Percentiles rank a stretch among this genome's conserved stretches.
These are phyloP conservation scores for rabbit (Oryctolagus cuniculus) DNA, from an alignment of 2,113 vertebrate species.

Conservation along the genomic window DNA sequence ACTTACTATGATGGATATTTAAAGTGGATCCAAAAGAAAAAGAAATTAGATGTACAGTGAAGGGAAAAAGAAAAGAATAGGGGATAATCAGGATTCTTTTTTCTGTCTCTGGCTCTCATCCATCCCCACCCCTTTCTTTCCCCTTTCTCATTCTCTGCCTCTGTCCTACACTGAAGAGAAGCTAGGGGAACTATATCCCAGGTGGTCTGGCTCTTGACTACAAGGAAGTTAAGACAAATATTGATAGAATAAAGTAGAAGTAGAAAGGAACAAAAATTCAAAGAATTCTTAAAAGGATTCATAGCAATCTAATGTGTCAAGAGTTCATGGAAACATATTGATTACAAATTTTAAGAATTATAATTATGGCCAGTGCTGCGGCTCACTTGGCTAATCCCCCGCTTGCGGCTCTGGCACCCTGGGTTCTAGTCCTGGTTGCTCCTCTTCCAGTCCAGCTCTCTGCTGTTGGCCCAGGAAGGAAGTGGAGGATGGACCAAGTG, in stretches of 20 bases:
- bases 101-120: not conserved
- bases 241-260: not conserved
- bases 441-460: too few relatives aligned
- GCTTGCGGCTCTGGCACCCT: too few relatives aligned
- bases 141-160: too few relatives aligned
- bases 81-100: not conserved
- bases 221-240: not conserved
- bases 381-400: too few relatives aligned
- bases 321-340: not conserved
- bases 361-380: too few relatives aligned
- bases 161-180: not conserved
- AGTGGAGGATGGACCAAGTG: too few relatives aligned
- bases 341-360: not conserved
- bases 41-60: not conserved
- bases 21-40: slow-evolving; percentile 22
- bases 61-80: not conserved
- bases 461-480: too few relatives aligned
- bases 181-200: not conserved
- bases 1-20: not conserved
- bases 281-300: not conserved
- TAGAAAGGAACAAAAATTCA: not conserved
- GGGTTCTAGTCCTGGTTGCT: too few relatives aligned
- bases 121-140: too few relatives aligned
- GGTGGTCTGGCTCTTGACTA: not conserved
- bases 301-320: not conserved